Evolutionary conservation across 2,113 vertebrate genomes (phyloP), one percentile per base, ranked within the genome.

Genomic region (Kryptolebias marmoratus): DNA sequence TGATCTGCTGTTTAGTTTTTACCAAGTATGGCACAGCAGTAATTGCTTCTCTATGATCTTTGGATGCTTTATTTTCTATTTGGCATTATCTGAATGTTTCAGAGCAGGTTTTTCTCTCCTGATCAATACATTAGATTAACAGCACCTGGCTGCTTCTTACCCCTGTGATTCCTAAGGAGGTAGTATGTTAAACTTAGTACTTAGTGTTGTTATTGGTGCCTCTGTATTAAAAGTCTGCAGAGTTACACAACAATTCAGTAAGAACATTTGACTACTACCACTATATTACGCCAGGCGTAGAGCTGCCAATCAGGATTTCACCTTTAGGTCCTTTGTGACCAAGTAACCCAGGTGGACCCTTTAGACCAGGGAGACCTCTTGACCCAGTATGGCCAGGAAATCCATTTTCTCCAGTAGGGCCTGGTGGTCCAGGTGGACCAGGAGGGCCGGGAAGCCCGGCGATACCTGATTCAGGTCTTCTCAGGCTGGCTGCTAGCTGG

Each of bases 281-380:
- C 22, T 22, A 36, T 36, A 36, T 4, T 4, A 36, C 3, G 3
- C 36, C 36, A 36, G 36, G 14, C 16, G 49, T 50, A 14, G 9
- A 32, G 1, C 39, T 67, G 16, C 7, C 13, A 8, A 22, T 47
- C 12, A 47, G 28, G 13, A 45, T 49, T 93, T 92, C 90, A 98
- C 97, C 97, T 96, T 96, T 99, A n/a, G 84, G 94, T 66, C 97
- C 97, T 88, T 95, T 97, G 63, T 90, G 90, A 32, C 97, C 97
- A 0, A 98, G 87, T 2, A 94, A 66, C 2, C 97, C 97, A 32
- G 95, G 89, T 2, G 97, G 97, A 6, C 97, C 97, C 87, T 99
- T 99, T 52, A 98, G 93, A 58, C 97, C 97, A 1, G 96, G 96
- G 58, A 98, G 92, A 0, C 97, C 97, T 77, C 96, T 93, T 6